These are phyloP conservation scores for Drosophila pseudotalamancana DNA, from an alignment of 2,888 invertebrate genomes.

Conservation along the genomic window DNA sequence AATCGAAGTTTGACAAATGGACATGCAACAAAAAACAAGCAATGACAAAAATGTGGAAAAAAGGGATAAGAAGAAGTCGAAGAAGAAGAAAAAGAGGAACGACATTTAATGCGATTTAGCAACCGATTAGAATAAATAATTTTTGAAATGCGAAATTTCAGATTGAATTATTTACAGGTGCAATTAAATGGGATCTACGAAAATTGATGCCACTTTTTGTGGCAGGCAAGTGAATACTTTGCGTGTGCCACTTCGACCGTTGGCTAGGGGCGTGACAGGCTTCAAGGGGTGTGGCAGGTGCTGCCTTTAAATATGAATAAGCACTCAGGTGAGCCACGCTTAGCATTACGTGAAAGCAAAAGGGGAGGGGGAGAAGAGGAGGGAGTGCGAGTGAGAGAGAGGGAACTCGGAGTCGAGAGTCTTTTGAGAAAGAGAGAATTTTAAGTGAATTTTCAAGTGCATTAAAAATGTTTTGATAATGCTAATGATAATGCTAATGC, in stretches of 20 bases:
- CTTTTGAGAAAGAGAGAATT: too few relatives aligned
- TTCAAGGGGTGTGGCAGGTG: neutral
- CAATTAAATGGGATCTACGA: constrained; percentile 22
- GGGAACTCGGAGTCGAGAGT: neutral
- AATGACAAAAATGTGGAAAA: neutral
- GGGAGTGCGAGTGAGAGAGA: neutral
- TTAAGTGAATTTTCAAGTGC: too few relatives aligned
- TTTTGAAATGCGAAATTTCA: neutral
- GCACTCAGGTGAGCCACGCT: neutral
- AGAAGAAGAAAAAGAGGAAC: neutral
- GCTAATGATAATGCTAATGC: neutral
- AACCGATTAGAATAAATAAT: constrained; percentile 12
- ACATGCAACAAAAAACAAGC: neutral
- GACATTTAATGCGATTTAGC: neutral
- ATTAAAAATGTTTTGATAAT: neutral
- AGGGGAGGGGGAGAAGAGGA: neutral
- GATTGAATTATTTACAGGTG: constrained; percentile 15
- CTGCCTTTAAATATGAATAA: neutral
- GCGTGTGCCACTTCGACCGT: constrained; percentile 32
- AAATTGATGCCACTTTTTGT: constrained; percentile 13
- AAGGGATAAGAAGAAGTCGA: neutral
- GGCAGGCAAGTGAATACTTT: neutral
- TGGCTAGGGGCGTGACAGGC: neutral
- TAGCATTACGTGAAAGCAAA: neutral
- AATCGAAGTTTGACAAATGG: neutral